Evolutionary conservation across 2,888 invertebrate genomes (phyloP).

Genomic region (Ditula angustiorana): DNA sequence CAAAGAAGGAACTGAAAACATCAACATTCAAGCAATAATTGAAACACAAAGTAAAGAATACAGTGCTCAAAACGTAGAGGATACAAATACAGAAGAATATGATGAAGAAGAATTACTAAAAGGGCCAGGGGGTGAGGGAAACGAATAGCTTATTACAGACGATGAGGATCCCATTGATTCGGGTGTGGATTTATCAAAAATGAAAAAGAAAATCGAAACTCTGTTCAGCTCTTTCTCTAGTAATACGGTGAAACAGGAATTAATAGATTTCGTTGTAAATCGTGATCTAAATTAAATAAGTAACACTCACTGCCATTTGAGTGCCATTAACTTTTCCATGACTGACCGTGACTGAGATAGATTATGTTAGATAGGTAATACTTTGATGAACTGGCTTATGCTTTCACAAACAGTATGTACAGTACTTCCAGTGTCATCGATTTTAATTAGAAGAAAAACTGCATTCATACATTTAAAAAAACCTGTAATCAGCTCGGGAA

Average conservation of each 20-base stretch:
- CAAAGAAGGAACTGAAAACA: neutral
- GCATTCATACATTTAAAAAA: no score
- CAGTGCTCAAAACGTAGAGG: neutral
- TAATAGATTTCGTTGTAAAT: neutral
- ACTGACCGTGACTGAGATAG: no score
- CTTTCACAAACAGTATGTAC: no score
- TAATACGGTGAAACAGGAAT: no score
- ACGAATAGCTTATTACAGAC: neutral
- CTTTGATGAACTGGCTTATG: no score
- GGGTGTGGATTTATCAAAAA: neutral
- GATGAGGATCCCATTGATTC: neutral
- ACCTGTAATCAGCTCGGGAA: no score
- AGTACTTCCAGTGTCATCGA: no score
- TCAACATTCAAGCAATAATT: neutral
- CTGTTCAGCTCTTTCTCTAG: neutral
- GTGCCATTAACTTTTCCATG: no score
- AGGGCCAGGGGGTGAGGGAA: neutral
- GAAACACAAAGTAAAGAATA: neutral
- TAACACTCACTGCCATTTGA: no score
- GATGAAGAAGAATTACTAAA: conserved; percentile 24
- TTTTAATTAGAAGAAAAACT: no score
- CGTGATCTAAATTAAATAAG: no score
- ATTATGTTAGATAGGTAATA: no score
- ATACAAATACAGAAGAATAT: neutral
- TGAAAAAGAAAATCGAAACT: neutral